A percentile compares a stretch with the other conserved stretches of the same genome.
Conservation (phyloP, 2,113 vertebrate species). For the Atherinomorus stipes region DNA sequence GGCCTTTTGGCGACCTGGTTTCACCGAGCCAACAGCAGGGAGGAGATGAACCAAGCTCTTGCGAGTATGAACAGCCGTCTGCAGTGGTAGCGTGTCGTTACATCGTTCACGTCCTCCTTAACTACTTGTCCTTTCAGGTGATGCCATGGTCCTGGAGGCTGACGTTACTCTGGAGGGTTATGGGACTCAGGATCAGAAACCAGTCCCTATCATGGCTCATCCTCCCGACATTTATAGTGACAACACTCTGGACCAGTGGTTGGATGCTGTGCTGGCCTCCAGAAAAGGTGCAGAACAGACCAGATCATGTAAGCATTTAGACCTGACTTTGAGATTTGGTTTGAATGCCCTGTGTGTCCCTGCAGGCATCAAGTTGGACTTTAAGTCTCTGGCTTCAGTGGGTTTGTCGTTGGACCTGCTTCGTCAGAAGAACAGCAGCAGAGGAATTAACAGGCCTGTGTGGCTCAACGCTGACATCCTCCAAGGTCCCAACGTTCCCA, state of each 20-base stretch:
- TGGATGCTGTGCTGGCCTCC: slow-evolving; percentile 83
- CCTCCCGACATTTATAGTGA: slow-evolving; percentile 85
- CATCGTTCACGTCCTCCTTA: background rate
- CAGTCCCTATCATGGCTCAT: slow-evolving; percentile 88
- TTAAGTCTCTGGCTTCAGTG: slow-evolving; percentile 80
- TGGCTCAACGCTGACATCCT: slow-evolving; percentile 86
- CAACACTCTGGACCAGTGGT: slow-evolving; percentile 86
- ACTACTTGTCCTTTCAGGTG: slow-evolving; percentile 64
- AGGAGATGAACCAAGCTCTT: slow-evolving; percentile 82
- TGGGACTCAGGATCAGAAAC: slow-evolving; percentile 78
- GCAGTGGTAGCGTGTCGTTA: background rate
- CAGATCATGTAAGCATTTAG: background rate
- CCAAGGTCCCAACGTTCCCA: slow-evolving; percentile 83
- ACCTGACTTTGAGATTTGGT: background rate
- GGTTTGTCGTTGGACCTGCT: slow-evolving; percentile 80
- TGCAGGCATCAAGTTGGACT: slow-evolving; percentile 87
- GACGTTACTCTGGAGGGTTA: slow-evolving; percentile 85
- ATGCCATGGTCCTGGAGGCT: slow-evolving; percentile 85
- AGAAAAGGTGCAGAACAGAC: slow-evolving; percentile 78
- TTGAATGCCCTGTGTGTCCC: background rate
- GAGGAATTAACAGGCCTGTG: slow-evolving; percentile 77
- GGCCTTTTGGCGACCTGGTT: slow-evolving; percentile 86
- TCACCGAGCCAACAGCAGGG: slow-evolving; percentile 84
- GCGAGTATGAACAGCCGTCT: slow-evolving; percentile 71
- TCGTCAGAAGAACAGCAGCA: slow-evolving; percentile 52